Percentiles rank a stretch among this genome's conserved stretches.
phyloP scores from a whole-genome alignment of 2,113 vertebrate species.

The Thymallus thymallus region DNA sequence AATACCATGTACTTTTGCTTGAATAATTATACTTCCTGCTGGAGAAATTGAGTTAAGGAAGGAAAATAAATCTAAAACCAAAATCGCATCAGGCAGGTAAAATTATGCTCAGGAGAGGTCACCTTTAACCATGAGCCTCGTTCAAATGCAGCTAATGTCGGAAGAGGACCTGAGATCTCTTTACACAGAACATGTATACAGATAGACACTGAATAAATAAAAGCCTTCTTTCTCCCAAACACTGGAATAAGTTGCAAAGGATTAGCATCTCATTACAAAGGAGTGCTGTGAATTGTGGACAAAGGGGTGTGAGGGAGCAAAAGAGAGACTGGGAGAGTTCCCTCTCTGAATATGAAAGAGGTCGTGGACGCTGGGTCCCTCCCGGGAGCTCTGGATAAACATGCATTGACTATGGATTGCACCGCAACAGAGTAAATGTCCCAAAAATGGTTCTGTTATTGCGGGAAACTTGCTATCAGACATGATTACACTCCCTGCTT shows the following conservation, averaged over 20 bases:
- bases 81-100: conserved; percentile 37
- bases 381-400: conserved; percentile 28
- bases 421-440: neutral
- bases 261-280: conserved; percentile 65
- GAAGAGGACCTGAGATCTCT: conserved; percentile 51
- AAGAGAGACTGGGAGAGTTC: conserved; percentile 17
- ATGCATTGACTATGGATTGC: conserved; percentile 16
- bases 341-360: conserved; percentile 39
- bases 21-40: conserved; percentile 35
- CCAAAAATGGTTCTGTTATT: neutral
- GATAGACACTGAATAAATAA: conserved; percentile 73
- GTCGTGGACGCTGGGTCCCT: conserved; percentile 9
- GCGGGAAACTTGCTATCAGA: neutral
- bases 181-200: conserved; percentile 57
- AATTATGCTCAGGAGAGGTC: conserved; percentile 60
- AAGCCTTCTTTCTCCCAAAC: conserved; percentile 59
- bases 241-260: conserved; percentile 51
- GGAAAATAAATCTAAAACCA: conserved; percentile 44
- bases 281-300: conserved; percentile 38
- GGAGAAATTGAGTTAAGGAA: conserved; percentile 17
- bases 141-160: conserved; percentile 54
- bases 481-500: neutral
- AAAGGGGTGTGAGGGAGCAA: conserved; percentile 50
- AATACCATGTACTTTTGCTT: neutral
- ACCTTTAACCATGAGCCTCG: conserved; percentile 62